These are phyloP conservation scores for Drosophila bocki DNA, from an alignment of 1,140 invertebrate genomes.

Conservation along the genomic window DNA sequence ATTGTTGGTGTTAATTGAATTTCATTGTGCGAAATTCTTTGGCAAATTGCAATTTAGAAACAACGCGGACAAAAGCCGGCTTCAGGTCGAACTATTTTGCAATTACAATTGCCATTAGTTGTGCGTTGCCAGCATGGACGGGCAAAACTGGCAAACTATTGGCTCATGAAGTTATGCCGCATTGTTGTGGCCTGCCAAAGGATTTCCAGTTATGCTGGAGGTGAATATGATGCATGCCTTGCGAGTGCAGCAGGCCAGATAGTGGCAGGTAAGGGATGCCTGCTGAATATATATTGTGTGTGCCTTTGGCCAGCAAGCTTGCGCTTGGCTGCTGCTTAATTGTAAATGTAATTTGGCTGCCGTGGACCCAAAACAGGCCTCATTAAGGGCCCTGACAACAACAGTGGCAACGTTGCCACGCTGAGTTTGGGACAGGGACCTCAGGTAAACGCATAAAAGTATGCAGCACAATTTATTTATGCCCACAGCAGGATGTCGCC, in stretches of 20 bases:
- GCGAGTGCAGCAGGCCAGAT: neutral
- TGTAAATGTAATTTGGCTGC: constrained; percentile 36
- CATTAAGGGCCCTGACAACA: constrained; percentile 65
- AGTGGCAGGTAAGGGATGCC: constrained; percentile 3
- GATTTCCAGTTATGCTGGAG: constrained; percentile 2
- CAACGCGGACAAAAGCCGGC: constrained; percentile 15
- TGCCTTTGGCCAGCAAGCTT: constrained; percentile 36
- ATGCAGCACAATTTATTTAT: constrained; percentile 75
- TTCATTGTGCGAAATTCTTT: constrained; percentile 67
- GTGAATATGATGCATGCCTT: constrained; percentile 17
- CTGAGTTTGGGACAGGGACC: constrained; percentile 15
- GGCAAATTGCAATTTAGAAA: constrained; percentile 65
- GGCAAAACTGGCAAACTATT: constrained; percentile 31
- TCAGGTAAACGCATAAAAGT: constrained; percentile 60
- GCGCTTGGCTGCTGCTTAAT: constrained; percentile 46
- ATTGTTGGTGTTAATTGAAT: constrained; percentile 55
- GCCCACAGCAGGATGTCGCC: constrained; percentile 61
- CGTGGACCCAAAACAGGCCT: constrained; percentile 24
- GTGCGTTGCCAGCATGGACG: constrained; percentile 25
- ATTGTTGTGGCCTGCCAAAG: constrained; percentile 15
- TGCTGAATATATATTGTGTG: neutral
- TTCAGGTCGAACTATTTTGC: constrained; percentile 51
- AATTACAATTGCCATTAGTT: constrained; percentile 68
- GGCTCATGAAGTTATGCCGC: constrained; percentile 13
- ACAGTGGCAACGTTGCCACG: constrained; percentile 6